Conservation (phyloP, 2,113 vertebrate genomes). For the Coreoperca whiteheadi region DNA sequence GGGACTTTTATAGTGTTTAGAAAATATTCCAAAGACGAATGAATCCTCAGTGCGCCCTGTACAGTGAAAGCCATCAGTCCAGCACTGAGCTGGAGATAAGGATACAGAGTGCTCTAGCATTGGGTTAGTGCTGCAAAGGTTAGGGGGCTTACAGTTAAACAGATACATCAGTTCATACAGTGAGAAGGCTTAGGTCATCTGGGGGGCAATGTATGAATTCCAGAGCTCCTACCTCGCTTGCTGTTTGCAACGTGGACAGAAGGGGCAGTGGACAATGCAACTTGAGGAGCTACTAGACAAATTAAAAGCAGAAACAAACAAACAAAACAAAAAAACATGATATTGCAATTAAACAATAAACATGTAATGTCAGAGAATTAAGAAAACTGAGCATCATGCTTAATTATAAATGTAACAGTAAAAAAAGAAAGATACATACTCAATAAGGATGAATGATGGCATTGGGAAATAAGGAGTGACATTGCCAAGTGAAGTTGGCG, state of each 20-base stretch:
- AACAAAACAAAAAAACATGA: slow-evolving; percentile 58
- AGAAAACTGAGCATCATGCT: slow-evolving; percentile 49
- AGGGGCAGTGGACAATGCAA: slow-evolving; percentile 95
- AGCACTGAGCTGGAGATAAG: slow-evolving; percentile 22
- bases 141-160: slow-evolving; percentile 42
- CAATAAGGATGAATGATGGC: slow-evolving; percentile 73
- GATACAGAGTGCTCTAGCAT: slow-evolving; percentile 25
- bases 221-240: slow-evolving; percentile 97
- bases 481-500: slow-evolving; percentile 70
- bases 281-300: slow-evolving; percentile 93
- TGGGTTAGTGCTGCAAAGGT: slow-evolving; percentile 40
- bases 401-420: slow-evolving; percentile 49
- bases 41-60: slow-evolving; percentile 26
- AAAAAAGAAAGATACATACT: slow-evolving; percentile 53
- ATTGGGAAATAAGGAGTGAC: slow-evolving; percentile 72
- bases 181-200: slow-evolving; percentile 82
- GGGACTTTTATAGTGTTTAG: slow-evolving; percentile 65
- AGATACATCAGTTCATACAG: slow-evolving; percentile 89
- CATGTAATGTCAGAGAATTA: slow-evolving; percentile 65
- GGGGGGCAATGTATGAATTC: slow-evolving; percentile 87
- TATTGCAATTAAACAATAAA: slow-evolving; percentile 69
- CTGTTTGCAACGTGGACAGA: slow-evolving; percentile 97
- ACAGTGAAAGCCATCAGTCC: slow-evolving; percentile 44
- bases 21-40: slow-evolving; percentile 45
- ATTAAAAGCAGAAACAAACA: slow-evolving; percentile 76